A percentile compares a stretch with the other conserved stretches of the same genome.
phyloP scores from a whole-genome alignment of 92 coral and sea anemone genomes.

The Galaxea fascicularis region DNA sequence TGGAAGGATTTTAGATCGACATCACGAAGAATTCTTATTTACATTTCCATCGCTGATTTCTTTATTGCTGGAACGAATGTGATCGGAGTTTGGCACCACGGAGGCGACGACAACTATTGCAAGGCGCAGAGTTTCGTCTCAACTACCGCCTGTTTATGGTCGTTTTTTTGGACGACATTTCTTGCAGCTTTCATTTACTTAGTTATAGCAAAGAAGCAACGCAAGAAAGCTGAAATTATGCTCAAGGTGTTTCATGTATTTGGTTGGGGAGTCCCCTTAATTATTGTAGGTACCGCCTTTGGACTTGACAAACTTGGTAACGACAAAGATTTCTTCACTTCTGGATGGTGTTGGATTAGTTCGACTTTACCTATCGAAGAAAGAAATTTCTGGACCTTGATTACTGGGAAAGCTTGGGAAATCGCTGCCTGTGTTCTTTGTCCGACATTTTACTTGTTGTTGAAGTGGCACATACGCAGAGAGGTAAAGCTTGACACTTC shows the following conservation, averaged over 20 bases:
- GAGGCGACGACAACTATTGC: constrained; percentile 28
- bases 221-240: constrained; percentile 68
- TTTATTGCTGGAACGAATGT: constrained; percentile 67
- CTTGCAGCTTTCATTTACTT: constrained; percentile 77
- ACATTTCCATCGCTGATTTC: constrained; percentile 91
- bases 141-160: constrained; percentile 84
- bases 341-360: constrained; percentile 94
- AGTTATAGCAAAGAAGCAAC: constrained; percentile 58
- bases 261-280: constrained; percentile 84
- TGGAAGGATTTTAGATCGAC: constrained; percentile 90
- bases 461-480: constrained; percentile 72
- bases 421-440: constrained; percentile 72
- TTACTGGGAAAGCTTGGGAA: constrained; percentile 96
- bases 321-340: constrained; percentile 52
- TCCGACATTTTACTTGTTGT: constrained; percentile 54
- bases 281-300: constrained; percentile 67
- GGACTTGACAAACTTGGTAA: constrained; percentile 64
- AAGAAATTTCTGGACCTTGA: constrained; percentile 77
- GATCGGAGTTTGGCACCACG: constrained; percentile 26
- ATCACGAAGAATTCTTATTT: constrained; percentile 85
- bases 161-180: constrained; percentile 94
- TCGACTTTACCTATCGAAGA: neutral
- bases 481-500: constrained; percentile 60
- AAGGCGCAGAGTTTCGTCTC: constrained; percentile 84
- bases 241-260: constrained; percentile 73